phyloP scores from a whole-genome alignment of 2,888 invertebrate species.

The Galeruca laticollis region DNA sequence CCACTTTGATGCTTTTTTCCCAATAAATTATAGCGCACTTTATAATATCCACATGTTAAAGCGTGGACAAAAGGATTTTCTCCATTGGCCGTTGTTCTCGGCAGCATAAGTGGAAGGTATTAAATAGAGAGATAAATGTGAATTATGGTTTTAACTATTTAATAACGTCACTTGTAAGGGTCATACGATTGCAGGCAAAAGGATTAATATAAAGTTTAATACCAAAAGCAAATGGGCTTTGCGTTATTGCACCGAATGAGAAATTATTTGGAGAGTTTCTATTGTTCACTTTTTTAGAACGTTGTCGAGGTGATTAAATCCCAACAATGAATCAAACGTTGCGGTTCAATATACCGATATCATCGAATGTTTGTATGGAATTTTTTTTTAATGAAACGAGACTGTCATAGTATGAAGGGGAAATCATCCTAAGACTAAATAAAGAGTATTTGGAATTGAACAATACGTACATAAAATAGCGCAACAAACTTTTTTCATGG shows the following conservation, averaged over 20 bases:
- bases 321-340: too few species aligned
- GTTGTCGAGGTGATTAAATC: not conserved
- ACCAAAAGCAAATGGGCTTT: conserved; percentile 30
- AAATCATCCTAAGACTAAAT: too few species aligned
- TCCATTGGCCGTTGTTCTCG: conserved; percentile 39
- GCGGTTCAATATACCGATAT: too few species aligned
- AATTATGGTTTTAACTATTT: conserved; percentile 47
- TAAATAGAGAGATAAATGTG: conserved; percentile 47
- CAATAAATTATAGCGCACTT: conserved; percentile 15
- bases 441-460: too few species aligned
- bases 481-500: too few species aligned
- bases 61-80: conserved; percentile 39
- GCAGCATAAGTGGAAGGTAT: conserved; percentile 45
- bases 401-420: too few species aligned
- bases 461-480: too few species aligned
- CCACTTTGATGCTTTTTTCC: conserved; percentile 12
- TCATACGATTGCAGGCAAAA: conserved; percentile 29
- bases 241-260: not conserved
- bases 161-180: conserved; percentile 39
- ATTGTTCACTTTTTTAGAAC: not conserved
- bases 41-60: conserved; percentile 26
- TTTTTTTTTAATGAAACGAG: too few species aligned
- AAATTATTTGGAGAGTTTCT: not conserved
- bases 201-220: conserved; percentile 36
- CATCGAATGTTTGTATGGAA: too few species aligned